Evolutionary conservation across 1,140 invertebrate genomes (phyloP).

Genomic region (Antheraea pernyi): DNA sequence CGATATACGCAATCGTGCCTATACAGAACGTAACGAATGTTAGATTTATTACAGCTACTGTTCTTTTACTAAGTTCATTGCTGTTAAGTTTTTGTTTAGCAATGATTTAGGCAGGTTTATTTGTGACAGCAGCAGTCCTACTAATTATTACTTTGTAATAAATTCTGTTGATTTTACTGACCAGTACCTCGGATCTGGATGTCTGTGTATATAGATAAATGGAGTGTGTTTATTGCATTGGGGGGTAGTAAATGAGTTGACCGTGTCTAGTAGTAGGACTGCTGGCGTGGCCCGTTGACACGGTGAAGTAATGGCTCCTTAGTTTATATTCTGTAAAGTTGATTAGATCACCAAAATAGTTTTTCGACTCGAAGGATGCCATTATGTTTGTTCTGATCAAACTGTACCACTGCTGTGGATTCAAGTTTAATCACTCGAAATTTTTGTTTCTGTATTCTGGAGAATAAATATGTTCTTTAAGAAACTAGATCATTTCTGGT

Average conservation of each 20-base stretch:
- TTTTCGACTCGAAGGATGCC: background rate
- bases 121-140: constrained; percentile 54
- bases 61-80: constrained; percentile 41
- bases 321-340: constrained; percentile 7
- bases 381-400: background rate
- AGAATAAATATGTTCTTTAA: no score
- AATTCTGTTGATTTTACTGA: background rate
- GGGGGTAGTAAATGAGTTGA: background rate
- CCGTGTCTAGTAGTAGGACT: constrained; percentile 55
- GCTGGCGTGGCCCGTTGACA: constrained; percentile 32
- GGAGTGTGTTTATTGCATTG: background rate
- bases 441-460: no score
- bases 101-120: constrained; percentile 29
- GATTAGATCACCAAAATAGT: background rate
- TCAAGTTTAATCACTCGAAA: no score
- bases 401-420: background rate
- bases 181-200: no score
- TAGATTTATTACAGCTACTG: constrained; percentile 12
- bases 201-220: no score
- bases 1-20: constrained; percentile 61
- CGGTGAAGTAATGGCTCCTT: background rate
- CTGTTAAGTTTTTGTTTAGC: constrained; percentile 48
- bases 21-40: constrained; percentile 15
- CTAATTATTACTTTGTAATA: constrained; percentile 23
- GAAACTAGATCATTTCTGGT: constrained; percentile 39